Base-by-base conservation (phyloP, 2,888 invertebrate genomes). In the Ophraella communa region DNA sequence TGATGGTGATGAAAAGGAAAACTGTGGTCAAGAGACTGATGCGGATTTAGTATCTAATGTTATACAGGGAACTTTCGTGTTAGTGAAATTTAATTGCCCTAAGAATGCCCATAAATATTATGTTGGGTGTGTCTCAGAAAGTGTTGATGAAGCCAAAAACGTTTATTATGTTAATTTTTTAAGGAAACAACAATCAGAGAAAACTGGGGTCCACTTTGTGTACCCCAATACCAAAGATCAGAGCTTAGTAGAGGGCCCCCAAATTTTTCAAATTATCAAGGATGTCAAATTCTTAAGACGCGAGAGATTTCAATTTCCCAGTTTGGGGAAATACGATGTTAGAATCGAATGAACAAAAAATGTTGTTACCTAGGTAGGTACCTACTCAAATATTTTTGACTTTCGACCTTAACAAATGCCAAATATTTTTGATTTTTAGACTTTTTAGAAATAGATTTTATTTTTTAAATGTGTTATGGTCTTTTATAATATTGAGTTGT, bases 31-130 rank as follows among this genome's bases (percentile, higher is more conserved):
- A n/a, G n/a, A n/a, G n/a, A 18, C 42, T 42, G 8, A 42, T 42
- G 14, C n/a, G n/a, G n/a, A n/a, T n/a, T n/a, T n/a, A n/a, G n/a
- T n/a, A n/a, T n/a, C n/a, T n/a, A n/a, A 18, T 42, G 8, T 5
- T 42, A 42, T 42, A 42, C 3, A 42, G 18, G 42, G 42, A 7
- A 42, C 42, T 53, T 39, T 54, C 24, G 21, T 39, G 27, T 60
- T 49, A 35, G 62, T 62, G 20, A 62, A 54, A 27, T 62, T 62
- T 45, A 17, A 10, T 21, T 61, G 33, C 27, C 30, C 61, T 20
- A 42, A 39, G 11, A 42, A 54, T 39, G 45, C 4, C 24, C 33
- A 44, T 35, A 23, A 44, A 11, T 54, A 54, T 33, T 61, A 23
- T 61, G 61, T 54, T 44, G 53, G 39, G 11, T 61, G 52, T 39